A percentile compares a stretch with the other conserved stretches of the same genome.
These are phyloP conservation scores for Silvanus unidentatus DNA, from an alignment of 2,888 invertebrate species.

Conservation along the genomic window DNA sequence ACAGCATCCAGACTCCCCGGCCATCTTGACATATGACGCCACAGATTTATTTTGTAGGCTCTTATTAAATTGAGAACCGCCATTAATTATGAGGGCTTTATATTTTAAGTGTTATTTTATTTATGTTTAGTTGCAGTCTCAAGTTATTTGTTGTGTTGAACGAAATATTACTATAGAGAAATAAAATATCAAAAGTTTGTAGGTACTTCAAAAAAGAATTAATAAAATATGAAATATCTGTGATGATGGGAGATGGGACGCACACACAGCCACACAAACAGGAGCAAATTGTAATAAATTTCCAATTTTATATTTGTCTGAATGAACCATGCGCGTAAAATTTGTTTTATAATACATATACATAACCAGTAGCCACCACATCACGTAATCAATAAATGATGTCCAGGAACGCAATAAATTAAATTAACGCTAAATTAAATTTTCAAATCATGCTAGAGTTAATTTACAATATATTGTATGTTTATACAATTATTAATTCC, in stretches of 20 bases:
- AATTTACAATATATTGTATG: constrained; percentile 26
- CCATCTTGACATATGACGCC: constrained; percentile 39
- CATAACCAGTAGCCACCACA: constrained; percentile 16
- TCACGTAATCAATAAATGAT: constrained; percentile 35
- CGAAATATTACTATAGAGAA: constrained; percentile 4
- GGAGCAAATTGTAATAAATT: constrained; percentile 17
- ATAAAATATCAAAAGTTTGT: too few relatives aligned
- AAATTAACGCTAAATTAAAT: constrained; percentile 41
- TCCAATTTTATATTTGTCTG: constrained; percentile 20
- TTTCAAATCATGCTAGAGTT: constrained; percentile 34
- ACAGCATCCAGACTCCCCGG: constrained; percentile 22
- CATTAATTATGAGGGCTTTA: constrained; percentile 37
- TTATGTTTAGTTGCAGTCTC: constrained; percentile 16
- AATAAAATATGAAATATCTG: too few relatives aligned
- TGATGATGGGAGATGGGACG: too few relatives aligned
- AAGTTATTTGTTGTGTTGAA: constrained; percentile 7
- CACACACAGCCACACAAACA: too few relatives aligned
- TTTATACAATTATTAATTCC: background rate
- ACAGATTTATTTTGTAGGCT: constrained; percentile 36
- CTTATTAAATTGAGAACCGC: constrained; percentile 39
- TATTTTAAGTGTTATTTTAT: constrained; percentile 35
- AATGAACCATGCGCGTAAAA: constrained; percentile 25
- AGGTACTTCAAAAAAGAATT: too few relatives aligned
- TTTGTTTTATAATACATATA: constrained; percentile 16
- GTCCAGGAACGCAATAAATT: constrained; percentile 35